Evolutionary conservation across 2,797 vertebrate species (phyloP), one percentile per base, ranked within the genome.

Genomic region (Cryptoblepharus egeriae): DNA sequence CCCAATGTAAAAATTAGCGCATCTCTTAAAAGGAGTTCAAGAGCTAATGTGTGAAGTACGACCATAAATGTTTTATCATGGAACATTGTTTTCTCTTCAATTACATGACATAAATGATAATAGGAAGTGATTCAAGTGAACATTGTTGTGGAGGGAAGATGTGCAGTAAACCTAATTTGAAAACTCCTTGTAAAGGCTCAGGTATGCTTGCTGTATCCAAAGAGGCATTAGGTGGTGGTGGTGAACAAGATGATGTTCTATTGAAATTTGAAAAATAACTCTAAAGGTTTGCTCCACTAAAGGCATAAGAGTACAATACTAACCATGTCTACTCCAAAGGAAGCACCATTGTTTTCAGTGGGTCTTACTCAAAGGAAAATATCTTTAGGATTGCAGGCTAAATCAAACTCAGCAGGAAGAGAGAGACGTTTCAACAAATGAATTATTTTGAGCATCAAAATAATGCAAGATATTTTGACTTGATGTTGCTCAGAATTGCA

Each of bases 1-100:
- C 67, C 63, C 74, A 86, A n/a, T 42, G 20, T 0, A 0, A 61
- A 70, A 74, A 83, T 70, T 70, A 75, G 2, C 71, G 1, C 81
- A n/a, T 82, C 68, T 88, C 84, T 18, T 55, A 64, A 75, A 76
- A 87, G 64, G 3, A 70, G 6, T 75, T 12, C 1, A 7, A 65
- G 28, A 6, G 72, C 4, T 85, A 75, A 72, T 76, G 42, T 72
- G n/a, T 68, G 13, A 80, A 76, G 11, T 73, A 1, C 60, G 87
- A 71, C 60, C 22, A 35, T 70, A 71, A 83, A 60, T 74, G 26
- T 84, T 90, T 88, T 88, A 13, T 81, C 55, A 81, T 74, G 58
- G 64, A 75, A 15, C 12, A 69, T 18, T 81, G 13, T 81, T 88
- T 90, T 10, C 10, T 11, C 80, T 90, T 89, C 0, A 7, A 2